Conservation (phyloP, 2,113 vertebrate species). For the Elgaria multicarinata region DNA sequence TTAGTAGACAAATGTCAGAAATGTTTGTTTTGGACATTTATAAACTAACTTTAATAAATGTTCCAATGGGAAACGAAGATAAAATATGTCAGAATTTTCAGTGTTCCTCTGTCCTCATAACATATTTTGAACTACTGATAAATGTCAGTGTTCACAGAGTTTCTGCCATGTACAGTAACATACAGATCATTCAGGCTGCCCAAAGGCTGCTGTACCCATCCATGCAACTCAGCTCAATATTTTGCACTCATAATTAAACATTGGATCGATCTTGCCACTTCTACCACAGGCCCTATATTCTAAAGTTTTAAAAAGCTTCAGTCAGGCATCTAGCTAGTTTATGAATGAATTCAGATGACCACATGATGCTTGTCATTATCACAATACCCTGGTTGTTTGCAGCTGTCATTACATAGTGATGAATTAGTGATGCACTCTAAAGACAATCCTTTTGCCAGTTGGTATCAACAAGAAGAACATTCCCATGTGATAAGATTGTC, state of each 20-base stretch:
- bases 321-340: not conserved
- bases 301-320: not conserved
- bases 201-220: not conserved
- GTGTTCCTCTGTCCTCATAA: not conserved
- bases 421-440: not conserved
- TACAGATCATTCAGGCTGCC: not conserved
- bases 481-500: not conserved
- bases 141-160: not conserved
- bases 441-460: not conserved
- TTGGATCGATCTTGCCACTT: not conserved
- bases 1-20: not conserved
- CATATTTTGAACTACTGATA: not conserved
- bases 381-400: not conserved
- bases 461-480: not conserved
- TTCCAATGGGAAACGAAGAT: not conserved
- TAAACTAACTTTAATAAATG: not conserved
- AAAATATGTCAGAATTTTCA: not conserved
- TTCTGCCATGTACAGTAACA: not conserved
- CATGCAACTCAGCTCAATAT: not conserved
- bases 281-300: not conserved
- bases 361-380: not conserved
- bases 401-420: not conserved
- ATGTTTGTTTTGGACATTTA: not conserved
- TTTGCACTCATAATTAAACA: not conserved
- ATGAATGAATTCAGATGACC: not conserved